Evolutionary conservation across 2,797 vertebrate genomes (phyloP).

Genomic region (Dicrostonyx torquatus): DNA sequence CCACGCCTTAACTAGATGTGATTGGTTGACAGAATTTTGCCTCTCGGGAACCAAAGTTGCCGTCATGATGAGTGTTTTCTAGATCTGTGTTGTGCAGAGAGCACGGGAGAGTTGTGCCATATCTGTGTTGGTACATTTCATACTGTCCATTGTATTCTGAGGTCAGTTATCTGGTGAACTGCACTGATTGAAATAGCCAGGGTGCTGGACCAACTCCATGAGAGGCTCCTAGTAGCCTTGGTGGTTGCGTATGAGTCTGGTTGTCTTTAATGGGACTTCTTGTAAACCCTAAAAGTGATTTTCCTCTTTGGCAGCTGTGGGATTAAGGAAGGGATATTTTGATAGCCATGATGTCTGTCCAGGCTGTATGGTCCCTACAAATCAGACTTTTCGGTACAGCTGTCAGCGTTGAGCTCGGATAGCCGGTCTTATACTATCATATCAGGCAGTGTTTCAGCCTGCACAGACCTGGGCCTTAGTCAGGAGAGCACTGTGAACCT

Average conservation of each 20-base stretch:
- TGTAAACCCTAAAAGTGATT: neutral
- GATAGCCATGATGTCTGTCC: neutral
- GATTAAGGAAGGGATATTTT: neutral
- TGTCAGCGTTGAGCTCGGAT: neutral
- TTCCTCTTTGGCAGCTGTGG: neutral
- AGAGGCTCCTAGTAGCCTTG: too few relatives aligned
- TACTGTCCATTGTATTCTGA: neutral
- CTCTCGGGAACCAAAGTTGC: slow-evolving; percentile 43
- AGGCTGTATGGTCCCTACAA: neutral
- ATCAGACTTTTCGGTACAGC: neutral
- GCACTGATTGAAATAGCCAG: neutral
- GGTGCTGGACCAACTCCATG: too few relatives aligned
- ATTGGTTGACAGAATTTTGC: too few relatives aligned
- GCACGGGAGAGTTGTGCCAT: neutral
- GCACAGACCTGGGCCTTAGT: neutral
- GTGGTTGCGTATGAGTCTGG: too few relatives aligned
- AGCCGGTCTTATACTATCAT: neutral
- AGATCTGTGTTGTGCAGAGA: neutral
- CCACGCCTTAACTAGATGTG: too few relatives aligned
- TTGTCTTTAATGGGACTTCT: too few relatives aligned
- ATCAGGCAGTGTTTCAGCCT: neutral
- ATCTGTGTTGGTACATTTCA: neutral
- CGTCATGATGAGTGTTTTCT: slow-evolving; percentile 48
- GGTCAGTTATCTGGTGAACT: neutral
- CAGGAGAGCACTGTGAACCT: neutral